Evolutionary conservation across 2,888 invertebrate species (phyloP).

Genomic region (Eupithecia pulchellata): DNA sequence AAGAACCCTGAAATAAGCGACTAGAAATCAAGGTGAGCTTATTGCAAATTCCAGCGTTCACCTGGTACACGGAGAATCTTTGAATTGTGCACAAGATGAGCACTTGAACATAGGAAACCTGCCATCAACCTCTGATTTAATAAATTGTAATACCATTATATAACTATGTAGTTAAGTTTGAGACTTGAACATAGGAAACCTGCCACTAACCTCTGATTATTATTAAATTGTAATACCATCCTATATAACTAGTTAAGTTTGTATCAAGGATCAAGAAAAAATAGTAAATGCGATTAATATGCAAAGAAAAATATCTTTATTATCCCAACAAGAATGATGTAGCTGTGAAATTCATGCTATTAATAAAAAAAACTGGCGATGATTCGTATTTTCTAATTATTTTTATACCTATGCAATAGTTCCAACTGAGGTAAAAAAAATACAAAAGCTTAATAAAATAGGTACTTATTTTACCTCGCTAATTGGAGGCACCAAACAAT

Average conservation of each 20-base stretch:
- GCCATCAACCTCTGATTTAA: no score
- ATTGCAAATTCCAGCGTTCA: slow-evolving; percentile 81
- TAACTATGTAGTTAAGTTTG: no score
- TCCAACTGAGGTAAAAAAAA: neutral
- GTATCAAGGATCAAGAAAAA: neutral
- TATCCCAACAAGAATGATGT: neutral
- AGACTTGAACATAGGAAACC: neutral
- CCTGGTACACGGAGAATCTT: slow-evolving; percentile 52
- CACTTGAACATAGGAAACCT: neutral
- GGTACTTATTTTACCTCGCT: slow-evolving; percentile 7
- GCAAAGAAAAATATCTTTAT: neutral
- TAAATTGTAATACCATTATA: no score
- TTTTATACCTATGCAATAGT: neutral
- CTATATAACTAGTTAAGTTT: neutral
- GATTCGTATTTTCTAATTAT: neutral
- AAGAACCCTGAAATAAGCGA: slow-evolving; percentile 75
- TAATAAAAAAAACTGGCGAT: neutral
- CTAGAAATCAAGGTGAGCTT: slow-evolving; percentile 77
- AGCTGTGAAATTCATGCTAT: neutral
- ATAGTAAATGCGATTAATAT: neutral
- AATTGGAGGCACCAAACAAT: slow-evolving; percentile 32
- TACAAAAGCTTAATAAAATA: slow-evolving; percentile 12
- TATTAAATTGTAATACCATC: no score
- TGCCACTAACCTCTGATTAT: neutral
- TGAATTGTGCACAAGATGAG: neutral